Conservation (phyloP, 2,113 vertebrate species). For the mouse (Mus musculus) region GRCm39 chrX:106029001-106029500, state of each 20-base stretch:
- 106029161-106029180: background rate
- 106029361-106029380: background rate
- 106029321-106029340: background rate
- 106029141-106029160: conserved; percentile 22
- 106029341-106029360: background rate
- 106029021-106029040: too few relatives aligned
- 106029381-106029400: background rate
- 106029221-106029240: background rate
- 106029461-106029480: background rate
- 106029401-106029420: background rate
- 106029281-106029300: background rate
- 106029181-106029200: conserved; percentile 23
- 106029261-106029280: background rate
- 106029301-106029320: background rate
- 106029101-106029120: too few relatives aligned
- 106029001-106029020: too few relatives aligned
- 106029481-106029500: background rate
- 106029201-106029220: conserved; percentile 26
- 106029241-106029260: background rate
- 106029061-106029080: too few relatives aligned
- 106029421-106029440: background rate
- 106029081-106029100: too few relatives aligned
- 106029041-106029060: too few relatives aligned
- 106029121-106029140: background rate
- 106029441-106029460: background rate